Percentiles rank a stretch among this genome's conserved stretches.
These are phyloP conservation scores for Automeris io DNA, from an alignment of 2,888 invertebrate genomes.

Conservation along the genomic window DNA sequence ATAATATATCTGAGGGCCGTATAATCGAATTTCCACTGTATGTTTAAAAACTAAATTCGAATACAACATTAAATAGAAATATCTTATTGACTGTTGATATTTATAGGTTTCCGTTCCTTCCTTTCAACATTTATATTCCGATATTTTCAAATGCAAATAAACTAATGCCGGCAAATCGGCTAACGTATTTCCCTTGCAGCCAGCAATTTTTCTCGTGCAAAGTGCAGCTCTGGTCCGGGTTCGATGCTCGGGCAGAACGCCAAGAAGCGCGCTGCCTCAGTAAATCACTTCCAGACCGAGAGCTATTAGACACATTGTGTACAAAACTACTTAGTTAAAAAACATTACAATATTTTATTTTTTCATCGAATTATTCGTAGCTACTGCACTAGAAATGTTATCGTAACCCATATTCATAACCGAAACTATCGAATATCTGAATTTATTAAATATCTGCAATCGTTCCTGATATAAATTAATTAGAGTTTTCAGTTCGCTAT, in stretches of 20 bases:
- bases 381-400: no score
- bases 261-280: slow-evolving; percentile 47
- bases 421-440: no score
- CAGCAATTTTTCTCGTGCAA: slow-evolving; percentile 50
- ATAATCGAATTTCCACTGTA: no score
- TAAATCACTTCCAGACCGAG: slow-evolving; percentile 39
- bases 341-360: no score
- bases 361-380: no score
- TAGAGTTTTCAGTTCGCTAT: no score
- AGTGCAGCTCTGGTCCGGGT: slow-evolving; percentile 46
- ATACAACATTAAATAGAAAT: background rate
- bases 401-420: no score
- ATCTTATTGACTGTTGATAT: background rate
- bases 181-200: slow-evolving; percentile 23
- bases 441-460: no score
- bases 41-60: no score
- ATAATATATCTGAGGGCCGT: no score
- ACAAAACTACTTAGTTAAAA: slow-evolving; percentile 3
- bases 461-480: no score
- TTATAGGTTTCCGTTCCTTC: background rate
- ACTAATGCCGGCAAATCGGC: slow-evolving; percentile 21
- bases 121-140: background rate
- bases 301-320: slow-evolving; percentile 28
- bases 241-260: slow-evolving; percentile 59
- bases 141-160: slow-evolving; percentile 15